Conservation (phyloP, 2,113 vertebrate species). For the Lasiurus cinereus region DNA sequence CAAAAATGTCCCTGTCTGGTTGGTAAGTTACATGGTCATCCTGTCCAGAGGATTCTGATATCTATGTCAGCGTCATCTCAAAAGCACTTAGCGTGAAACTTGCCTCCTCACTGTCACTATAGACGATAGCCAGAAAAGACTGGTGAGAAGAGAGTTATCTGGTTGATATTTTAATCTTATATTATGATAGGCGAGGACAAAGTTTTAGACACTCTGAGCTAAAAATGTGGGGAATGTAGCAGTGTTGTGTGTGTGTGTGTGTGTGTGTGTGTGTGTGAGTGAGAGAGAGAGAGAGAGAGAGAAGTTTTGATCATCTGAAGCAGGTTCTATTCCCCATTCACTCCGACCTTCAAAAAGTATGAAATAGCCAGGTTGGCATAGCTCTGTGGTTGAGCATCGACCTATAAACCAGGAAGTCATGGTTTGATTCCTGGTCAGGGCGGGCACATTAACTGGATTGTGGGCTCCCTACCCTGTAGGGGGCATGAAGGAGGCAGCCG, state of each 20-base stretch:
- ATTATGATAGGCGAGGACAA: not conserved
- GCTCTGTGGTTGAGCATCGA: too few species aligned
- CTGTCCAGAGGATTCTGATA: not conserved
- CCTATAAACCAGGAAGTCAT: too few species aligned
- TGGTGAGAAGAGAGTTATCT: not conserved
- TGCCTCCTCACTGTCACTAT: not conserved
- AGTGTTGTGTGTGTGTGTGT: not conserved
- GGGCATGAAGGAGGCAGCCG: too few species aligned
- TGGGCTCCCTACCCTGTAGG: too few species aligned
- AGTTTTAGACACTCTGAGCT: not conserved
- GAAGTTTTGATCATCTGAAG: not conserved
- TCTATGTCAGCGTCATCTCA: not conserved
- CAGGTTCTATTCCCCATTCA: not conserved
- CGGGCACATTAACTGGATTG: too few species aligned
- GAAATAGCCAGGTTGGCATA: too few species aligned
- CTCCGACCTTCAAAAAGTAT: not conserved
- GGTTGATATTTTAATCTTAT: not conserved
- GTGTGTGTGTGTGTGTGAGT: not conserved
- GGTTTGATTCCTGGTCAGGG: too few species aligned
- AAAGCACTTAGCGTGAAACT: not conserved
- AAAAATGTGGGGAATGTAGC: not conserved
- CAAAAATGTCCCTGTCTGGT: not conserved
- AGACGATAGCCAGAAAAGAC: not conserved
- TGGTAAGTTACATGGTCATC: not conserved
- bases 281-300: not conserved